phyloP scores from a whole-genome alignment of 1,140 invertebrate genomes.

The Eupristina koningsbergeri region DNA sequence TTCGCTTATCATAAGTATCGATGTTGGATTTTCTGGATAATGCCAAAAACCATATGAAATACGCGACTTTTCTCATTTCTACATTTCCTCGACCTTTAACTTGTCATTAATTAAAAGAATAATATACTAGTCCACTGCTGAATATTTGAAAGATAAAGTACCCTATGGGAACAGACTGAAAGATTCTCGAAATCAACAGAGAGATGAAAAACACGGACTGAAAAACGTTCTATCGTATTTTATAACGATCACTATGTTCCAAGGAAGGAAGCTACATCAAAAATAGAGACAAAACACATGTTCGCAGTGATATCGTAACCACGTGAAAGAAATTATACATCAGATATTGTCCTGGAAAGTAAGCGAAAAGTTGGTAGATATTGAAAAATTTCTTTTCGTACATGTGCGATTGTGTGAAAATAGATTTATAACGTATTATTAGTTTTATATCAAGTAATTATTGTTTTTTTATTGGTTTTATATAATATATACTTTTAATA shows the following conservation, averaged over 20 bases:
- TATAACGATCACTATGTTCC: neutral
- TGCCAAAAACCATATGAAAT: constrained; percentile 6
- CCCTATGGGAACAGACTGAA: neutral
- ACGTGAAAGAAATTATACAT: constrained; percentile 6
- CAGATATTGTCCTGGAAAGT: neutral
- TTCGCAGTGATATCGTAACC: neutral
- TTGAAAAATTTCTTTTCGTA: no score
- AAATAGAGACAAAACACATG: neutral
- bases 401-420: neutral
- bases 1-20: neutral
- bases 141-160: constrained; percentile 24
- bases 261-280: neutral
- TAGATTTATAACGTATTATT: no score
- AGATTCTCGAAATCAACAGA: neutral
- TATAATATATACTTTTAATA: no score
- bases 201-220: constrained; percentile 18
- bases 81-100: neutral
- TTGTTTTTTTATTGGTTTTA: no score
- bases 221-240: constrained; percentile 36
- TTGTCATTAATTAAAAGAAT: constrained; percentile 3
- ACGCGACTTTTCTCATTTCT: neutral
- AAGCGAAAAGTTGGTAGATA: neutral
- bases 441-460: no score
- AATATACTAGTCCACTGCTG: neutral
- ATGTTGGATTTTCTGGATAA: neutral